These are phyloP conservation scores for Danio choprae DNA, from an alignment of 2,797 vertebrate species.

Conservation along the genomic window DNA sequence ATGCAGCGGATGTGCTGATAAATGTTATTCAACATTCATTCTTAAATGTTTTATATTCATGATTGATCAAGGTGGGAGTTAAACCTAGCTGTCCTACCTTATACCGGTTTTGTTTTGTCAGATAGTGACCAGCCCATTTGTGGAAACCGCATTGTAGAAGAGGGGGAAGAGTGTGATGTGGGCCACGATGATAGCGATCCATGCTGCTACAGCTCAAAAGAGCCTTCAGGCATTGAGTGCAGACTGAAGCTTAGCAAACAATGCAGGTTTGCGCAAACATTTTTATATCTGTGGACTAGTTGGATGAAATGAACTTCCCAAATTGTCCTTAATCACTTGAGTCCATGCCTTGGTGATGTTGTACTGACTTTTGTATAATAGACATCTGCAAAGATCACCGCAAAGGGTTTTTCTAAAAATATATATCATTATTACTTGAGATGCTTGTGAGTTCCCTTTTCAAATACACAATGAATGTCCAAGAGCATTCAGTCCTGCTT, in stretches of 20 bases:
- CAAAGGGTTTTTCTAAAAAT: background rate
- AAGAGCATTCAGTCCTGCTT: background rate
- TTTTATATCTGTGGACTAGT: background rate
- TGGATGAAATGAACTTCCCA: background rate
- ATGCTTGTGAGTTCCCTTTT: background rate
- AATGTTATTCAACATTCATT: background rate
- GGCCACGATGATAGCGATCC: slow-evolving; percentile 74
- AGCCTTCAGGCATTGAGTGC: slow-evolving; percentile 73
- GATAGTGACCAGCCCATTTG: slow-evolving; percentile 85
- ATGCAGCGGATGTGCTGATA: slow-evolving; percentile 2
- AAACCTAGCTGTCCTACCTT: background rate
- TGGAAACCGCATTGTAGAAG: slow-evolving; percentile 83
- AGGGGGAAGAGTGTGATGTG: slow-evolving; percentile 84
- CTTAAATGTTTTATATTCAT: background rate
- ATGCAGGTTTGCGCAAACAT: slow-evolving; percentile 77
- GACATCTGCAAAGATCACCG: background rate
- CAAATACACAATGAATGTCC: background rate
- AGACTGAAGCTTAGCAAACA: slow-evolving; percentile 74
- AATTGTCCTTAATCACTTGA: background rate
- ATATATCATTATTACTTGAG: background rate
- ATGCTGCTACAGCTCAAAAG: slow-evolving; percentile 80
- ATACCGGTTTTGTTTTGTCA: slow-evolving; percentile 58
- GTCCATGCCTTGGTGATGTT: background rate
- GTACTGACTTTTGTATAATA: background rate
- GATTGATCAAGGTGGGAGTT: background rate